Percentiles rank a stretch among this genome's conserved stretches.
These are phyloP conservation scores for Syrmaticus mikado DNA, from an alignment of 2,113 vertebrate genomes.

Conservation along the genomic window DNA sequence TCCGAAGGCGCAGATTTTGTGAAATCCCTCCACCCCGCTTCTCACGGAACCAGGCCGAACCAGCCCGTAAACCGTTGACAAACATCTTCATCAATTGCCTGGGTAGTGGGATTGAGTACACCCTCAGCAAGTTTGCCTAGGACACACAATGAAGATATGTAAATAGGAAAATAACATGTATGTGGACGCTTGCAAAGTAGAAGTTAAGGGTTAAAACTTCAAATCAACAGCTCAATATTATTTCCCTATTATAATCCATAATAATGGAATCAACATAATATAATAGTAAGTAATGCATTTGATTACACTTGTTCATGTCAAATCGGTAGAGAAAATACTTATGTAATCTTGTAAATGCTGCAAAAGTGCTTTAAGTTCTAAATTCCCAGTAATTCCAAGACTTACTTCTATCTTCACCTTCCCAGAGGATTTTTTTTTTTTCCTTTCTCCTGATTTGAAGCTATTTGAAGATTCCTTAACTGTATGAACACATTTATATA, in stretches of 20 bases:
- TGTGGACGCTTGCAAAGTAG: not conserved
- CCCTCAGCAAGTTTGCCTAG: no score
- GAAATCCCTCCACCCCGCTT: no score
- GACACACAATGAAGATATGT: not conserved
- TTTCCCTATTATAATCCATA: not conserved
- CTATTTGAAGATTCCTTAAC: not conserved
- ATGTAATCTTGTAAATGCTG: not conserved
- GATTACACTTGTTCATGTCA: not conserved
- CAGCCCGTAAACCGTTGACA: no score
- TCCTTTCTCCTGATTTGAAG: not conserved
- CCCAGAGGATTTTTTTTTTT: not conserved
- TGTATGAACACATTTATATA: not conserved
- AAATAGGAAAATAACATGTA: not conserved
- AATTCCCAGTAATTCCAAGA: not conserved
- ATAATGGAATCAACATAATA: not conserved
- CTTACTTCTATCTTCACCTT: not conserved
- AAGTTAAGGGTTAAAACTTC: not conserved
- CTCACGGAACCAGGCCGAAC: no score
- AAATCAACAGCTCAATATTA: not conserved
- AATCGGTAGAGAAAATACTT: not conserved
- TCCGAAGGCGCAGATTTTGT: no score
- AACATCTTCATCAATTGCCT: no score
- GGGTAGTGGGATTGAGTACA: no score
- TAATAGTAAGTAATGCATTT: not conserved
- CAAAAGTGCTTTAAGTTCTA: not conserved